A percentile compares a stretch with the other conserved stretches of the same genome.
These are phyloP conservation scores for Leuciscus idus DNA, from an alignment of 2,113 vertebrate species.

Conservation along the genomic window DNA sequence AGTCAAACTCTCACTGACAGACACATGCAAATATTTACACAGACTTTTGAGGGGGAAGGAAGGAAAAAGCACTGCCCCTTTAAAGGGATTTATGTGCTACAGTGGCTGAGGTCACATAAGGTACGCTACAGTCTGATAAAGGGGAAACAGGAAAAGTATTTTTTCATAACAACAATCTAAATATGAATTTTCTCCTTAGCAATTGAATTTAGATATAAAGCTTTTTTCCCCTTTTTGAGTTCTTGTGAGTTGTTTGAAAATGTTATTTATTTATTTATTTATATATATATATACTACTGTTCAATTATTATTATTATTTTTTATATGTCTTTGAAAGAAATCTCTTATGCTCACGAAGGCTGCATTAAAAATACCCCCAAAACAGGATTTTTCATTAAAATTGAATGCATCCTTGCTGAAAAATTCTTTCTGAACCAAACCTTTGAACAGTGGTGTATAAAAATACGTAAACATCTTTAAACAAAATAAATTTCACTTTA, in stretches of 20 bases:
- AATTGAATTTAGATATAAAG: neutral
- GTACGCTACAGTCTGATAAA: constrained; percentile 27
- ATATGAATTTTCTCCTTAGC: neutral
- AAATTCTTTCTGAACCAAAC: neutral
- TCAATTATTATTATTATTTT: neutral
- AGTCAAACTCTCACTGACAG: constrained; percentile 54
- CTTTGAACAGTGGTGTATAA: neutral
- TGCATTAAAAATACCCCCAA: neutral
- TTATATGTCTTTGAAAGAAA: neutral
- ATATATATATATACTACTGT: neutral
- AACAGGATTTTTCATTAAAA: neutral
- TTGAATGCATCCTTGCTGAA: neutral
- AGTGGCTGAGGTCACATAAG: neutral
- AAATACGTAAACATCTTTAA: too few relatives aligned
- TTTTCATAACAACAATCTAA: neutral
- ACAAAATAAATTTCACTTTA: too few relatives aligned
- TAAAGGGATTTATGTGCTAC: constrained; percentile 52
- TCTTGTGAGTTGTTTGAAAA: too few relatives aligned
- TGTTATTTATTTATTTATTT: neutral
- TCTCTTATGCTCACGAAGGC: neutral
- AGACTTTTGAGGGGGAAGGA: constrained; percentile 37
- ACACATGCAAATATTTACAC: constrained; percentile 62
- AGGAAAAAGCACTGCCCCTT: constrained; percentile 57
- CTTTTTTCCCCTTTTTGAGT: too few relatives aligned
- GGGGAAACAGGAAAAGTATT: neutral